Conservation (phyloP, 2,113 vertebrate genomes). For the Formicarius rufipectus region DNA sequence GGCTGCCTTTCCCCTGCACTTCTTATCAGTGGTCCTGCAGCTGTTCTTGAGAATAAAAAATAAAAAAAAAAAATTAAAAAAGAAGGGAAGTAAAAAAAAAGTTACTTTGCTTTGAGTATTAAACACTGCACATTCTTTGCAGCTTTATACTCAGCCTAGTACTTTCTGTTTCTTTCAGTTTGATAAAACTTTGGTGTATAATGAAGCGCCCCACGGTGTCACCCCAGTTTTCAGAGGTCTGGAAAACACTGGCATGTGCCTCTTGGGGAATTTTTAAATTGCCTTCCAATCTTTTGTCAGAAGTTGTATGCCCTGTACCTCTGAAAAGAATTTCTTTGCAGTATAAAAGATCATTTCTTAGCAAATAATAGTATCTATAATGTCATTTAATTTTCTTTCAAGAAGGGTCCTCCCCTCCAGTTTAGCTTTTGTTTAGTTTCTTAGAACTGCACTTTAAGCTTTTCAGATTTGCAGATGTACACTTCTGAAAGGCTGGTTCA, state of each 20-base stretch:
- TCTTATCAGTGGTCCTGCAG: slow-evolving; percentile 44
- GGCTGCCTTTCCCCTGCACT: background rate
- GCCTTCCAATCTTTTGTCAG: background rate
- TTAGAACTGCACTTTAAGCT: background rate
- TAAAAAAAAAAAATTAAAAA: background rate
- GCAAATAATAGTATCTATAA: slow-evolving; percentile 10
- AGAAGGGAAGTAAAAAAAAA: background rate
- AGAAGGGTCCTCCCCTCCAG: background rate
- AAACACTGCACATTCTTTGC: background rate
- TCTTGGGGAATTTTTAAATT: background rate
- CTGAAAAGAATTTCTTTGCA: background rate
- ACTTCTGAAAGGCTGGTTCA: background rate
- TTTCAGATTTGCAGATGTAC: background rate
- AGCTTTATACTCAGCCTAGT: background rate
- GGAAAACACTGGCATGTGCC: background rate
- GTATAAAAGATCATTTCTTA: slow-evolving; percentile 5
- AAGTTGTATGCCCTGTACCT: background rate
- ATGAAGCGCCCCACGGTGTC: background rate
- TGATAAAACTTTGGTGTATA: background rate
- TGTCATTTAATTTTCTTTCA: slow-evolving; percentile 13
- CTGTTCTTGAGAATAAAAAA: background rate
- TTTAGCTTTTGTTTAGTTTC: slow-evolving; percentile 16
- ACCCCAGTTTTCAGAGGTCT: background rate
- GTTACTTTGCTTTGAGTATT: background rate
- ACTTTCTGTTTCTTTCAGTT: background rate